Evolutionary conservation across 1,140 invertebrate species (phyloP), one percentile per base, ranked within the genome.

Genomic region (Sitodiplosis mosellana): DNA sequence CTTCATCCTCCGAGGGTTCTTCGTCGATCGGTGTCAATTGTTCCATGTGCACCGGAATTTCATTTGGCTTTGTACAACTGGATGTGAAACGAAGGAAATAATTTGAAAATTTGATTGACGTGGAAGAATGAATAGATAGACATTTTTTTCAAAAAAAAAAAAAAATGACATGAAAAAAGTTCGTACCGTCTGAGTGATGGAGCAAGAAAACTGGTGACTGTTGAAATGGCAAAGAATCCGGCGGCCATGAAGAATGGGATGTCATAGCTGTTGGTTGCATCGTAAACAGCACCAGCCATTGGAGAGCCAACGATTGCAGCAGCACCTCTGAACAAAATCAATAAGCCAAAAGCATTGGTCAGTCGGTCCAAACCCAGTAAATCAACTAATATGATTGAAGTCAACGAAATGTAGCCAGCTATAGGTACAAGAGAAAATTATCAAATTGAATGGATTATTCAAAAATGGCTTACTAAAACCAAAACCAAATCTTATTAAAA

Each of bases 401-500:
- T 97, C 37, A 99, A 69, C 1, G 91, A 95, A 55, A 98, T 94
- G 66, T 95, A 98, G 27, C 91, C 92, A 53, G 93, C 89, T 92
- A 69, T 52, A 78, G 70, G 52, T 50, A 43, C 34, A 14, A 33
- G 47, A 14, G 33, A 12, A 42, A 42, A 11, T 12, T 11, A 42
- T 4, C 3, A 10, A 20, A 19, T 17, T n/a, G 3, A 38, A 38
- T 5, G 10, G 27, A 27, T 27, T n/a, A n/a, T n/a, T n/a, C n/a
- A n/a, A n/a, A n/a, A n/a, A n/a, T n/a, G n/a, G n/a, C 8, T 41
- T 5, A 6, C 15, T 41, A 41, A 41, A 8, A 34, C 7, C 33
- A 14, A 34, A 34, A 34, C 7, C 7, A 34, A 34, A 34, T 34
- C 33, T 34, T 34, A 15, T 41, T 6, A 41, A 41, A 41, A 21